These are phyloP conservation scores for Cantharis flavilabris DNA, from an alignment of 2,888 invertebrate genomes.

Conservation along the genomic window DNA sequence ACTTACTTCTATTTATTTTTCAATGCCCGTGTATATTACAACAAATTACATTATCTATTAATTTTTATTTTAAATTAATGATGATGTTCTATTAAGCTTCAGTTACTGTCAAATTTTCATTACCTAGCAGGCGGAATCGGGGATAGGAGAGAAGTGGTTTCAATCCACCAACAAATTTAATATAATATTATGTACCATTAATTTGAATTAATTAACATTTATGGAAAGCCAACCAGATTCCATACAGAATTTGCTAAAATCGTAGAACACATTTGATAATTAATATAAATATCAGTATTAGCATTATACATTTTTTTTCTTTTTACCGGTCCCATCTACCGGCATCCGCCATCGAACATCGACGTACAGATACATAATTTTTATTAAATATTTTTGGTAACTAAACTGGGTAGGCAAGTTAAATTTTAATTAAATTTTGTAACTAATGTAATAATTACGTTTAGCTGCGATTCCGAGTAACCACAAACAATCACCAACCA, in stretches of 20 bases:
- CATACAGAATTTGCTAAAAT: background rate
- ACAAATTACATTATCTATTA: background rate
- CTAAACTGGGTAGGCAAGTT: background rate
- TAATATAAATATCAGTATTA: background rate
- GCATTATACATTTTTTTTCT: too few species aligned
- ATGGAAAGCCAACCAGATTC: background rate
- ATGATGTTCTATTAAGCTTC: background rate
- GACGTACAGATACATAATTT: background rate
- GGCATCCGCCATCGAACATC: too few species aligned
- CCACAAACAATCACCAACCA: conserved; percentile 16
- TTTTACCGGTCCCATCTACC: too few species aligned
- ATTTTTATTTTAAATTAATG: background rate
- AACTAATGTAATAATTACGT: background rate
- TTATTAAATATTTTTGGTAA: background rate
- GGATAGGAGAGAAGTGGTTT: background rate
- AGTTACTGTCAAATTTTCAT: background rate
- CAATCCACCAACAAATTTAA: background rate
- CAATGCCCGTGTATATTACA: background rate
- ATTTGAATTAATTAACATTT: background rate
- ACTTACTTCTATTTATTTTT: background rate
- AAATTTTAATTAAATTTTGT: background rate
- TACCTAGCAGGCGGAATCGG: background rate
- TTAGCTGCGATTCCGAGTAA: conserved; percentile 5
- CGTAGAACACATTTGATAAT: background rate
- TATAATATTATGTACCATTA: background rate